Percentiles rank a stretch among this genome's conserved stretches.
These are phyloP conservation scores for Pasiphila rectangulata DNA, from an alignment of 2,888 invertebrate species.

Conservation along the genomic window DNA sequence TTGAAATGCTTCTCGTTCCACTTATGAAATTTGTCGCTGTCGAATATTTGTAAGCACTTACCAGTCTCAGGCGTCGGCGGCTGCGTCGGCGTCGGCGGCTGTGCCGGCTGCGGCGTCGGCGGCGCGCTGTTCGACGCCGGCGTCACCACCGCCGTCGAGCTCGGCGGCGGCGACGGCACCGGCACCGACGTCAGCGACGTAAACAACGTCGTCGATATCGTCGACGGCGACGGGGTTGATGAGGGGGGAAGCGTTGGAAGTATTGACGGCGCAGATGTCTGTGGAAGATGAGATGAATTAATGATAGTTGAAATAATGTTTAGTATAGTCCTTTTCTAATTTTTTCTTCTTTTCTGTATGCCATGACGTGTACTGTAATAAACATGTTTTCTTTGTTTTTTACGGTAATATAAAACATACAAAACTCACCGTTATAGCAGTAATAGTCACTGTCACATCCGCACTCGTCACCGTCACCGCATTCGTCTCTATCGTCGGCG, in stretches of 20 bases:
- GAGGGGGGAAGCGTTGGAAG: not conserved
- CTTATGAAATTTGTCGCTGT: too few species aligned
- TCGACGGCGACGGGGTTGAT: slow-evolving; percentile 30
- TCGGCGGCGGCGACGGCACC: slow-evolving; percentile 26
- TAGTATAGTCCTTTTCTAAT: too few species aligned
- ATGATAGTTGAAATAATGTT: too few species aligned
- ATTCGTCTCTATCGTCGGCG: slow-evolving; percentile 37
- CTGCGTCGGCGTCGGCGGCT: slow-evolving; percentile 60
- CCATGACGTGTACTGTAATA: too few species aligned
- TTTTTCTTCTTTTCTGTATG: too few species aligned
- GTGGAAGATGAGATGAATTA: too few species aligned
- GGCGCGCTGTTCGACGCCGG: slow-evolving; percentile 44
- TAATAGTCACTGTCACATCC: slow-evolving; percentile 40
- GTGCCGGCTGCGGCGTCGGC: slow-evolving; percentile 59
- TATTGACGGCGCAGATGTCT: slow-evolving; percentile 22
- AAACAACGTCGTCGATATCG: slow-evolving; percentile 18
- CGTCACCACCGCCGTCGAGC: slow-evolving; percentile 30
- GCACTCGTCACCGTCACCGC: slow-evolving; percentile 35
- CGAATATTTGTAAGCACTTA: slow-evolving; percentile 40
- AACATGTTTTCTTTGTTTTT: too few species aligned
- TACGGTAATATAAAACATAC: not conserved
- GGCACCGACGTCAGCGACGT: slow-evolving; percentile 22
- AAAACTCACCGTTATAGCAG: slow-evolving; percentile 33
- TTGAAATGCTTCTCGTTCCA: too few species aligned
- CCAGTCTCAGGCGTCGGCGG: slow-evolving; percentile 65